These are phyloP conservation scores for Natator depressus DNA, from an alignment of 2,113 vertebrate species.

Conservation along the genomic window DNA sequence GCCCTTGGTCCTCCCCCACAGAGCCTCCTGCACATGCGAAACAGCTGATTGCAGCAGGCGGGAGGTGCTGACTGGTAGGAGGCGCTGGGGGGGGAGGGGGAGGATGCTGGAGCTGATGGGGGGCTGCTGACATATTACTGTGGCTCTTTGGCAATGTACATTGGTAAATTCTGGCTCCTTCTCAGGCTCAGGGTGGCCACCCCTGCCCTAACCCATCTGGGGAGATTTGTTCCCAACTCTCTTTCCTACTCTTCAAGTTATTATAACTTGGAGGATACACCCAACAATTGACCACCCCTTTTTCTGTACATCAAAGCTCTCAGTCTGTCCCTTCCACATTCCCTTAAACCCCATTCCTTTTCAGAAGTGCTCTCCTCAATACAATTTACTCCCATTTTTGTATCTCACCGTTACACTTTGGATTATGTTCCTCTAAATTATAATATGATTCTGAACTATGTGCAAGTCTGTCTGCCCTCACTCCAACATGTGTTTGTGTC, in stretches of 20 bases:
- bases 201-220: accelerated
- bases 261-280: neutral
- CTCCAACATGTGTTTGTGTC: too few relatives aligned
- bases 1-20: too few relatives aligned
- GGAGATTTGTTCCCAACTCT: neutral
- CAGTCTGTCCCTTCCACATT: neutral
- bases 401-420: neutral
- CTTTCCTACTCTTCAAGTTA: too few relatives aligned
- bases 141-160: too few relatives aligned
- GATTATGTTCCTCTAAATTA: accelerated
- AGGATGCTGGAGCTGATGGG: too few relatives aligned
- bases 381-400: neutral
- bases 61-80: too few relatives aligned
- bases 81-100: too few relatives aligned
- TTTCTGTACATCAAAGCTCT: neutral
- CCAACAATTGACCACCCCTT: neutral
- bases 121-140: too few relatives aligned
- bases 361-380: neutral
- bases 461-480: neutral
- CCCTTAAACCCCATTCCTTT: neutral
- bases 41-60: too few relatives aligned
- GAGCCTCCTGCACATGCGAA: too few relatives aligned
- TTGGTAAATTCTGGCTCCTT: too few relatives aligned
- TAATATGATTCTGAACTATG: neutral
- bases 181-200: too few relatives aligned